Evolutionary conservation across 2,797 vertebrate species (phyloP).

Genomic region (Galaxias olidus): DNA sequence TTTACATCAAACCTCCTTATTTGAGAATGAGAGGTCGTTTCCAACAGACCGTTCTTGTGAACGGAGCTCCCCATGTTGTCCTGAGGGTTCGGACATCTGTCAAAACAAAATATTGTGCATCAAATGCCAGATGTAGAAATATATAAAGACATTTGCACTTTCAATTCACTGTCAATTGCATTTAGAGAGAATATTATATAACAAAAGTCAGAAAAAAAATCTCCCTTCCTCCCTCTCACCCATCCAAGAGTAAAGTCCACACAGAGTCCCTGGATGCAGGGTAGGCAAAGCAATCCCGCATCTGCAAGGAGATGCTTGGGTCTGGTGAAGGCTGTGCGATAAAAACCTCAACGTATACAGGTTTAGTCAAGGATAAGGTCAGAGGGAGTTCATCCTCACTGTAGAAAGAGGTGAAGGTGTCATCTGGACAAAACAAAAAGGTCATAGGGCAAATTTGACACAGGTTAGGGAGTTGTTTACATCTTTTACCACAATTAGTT

Average conservation of each 20-base stretch:
- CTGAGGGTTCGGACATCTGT: constrained; percentile 67
- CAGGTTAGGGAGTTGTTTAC: not conserved
- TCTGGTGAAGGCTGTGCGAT: constrained; percentile 58
- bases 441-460: not conserved
- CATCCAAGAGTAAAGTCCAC: constrained; percentile 70
- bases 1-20: constrained; percentile 71
- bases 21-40: constrained; percentile 53
- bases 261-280: constrained; percentile 65
- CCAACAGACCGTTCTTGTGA: constrained; percentile 47
- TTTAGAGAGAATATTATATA: not conserved
- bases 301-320: constrained; percentile 55
- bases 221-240: constrained; percentile 40
- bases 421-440: constrained; percentile 43
- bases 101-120: not conserved
- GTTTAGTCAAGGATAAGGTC: constrained; percentile 44
- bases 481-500: too few relatives aligned
- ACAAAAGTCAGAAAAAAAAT: not conserved
- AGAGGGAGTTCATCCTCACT: constrained; percentile 62
- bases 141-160: too few relatives aligned
- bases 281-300: constrained; percentile 72
- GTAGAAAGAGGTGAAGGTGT: constrained; percentile 65
- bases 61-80: constrained; percentile 66
- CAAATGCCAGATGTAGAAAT: not conserved
- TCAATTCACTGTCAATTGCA: not conserved
- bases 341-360: constrained; percentile 65